These are phyloP conservation scores for Pseudoatta argentina DNA, from an alignment of 1,140 invertebrate genomes.

Conservation along the genomic window DNA sequence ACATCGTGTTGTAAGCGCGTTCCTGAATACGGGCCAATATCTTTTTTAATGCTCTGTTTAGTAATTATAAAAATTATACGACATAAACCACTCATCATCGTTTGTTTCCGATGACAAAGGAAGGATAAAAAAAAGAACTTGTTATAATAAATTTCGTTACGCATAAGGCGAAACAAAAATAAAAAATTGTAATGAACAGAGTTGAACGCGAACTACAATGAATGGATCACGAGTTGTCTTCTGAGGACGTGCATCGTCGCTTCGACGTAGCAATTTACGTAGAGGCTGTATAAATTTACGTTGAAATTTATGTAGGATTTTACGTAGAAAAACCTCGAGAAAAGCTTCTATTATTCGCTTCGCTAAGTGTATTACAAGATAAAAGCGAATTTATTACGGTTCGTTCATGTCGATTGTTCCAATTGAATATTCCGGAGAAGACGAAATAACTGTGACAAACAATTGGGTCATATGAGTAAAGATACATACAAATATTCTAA, in stretches of 20 bases:
- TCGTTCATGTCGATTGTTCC: not conserved
- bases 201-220: not conserved
- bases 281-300: not conserved
- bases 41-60: not conserved
- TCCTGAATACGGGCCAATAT: not conserved
- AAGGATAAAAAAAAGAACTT: not conserved
- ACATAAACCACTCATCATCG: not conserved
- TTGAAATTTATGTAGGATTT: slow-evolving; percentile 20
- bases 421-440: not conserved
- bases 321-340: slow-evolving; percentile 22
- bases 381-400: slow-evolving; percentile 20
- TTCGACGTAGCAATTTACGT: not conserved
- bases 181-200: slow-evolving; percentile 31
- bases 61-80: not conserved
- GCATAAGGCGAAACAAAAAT: not conserved
- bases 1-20: no score
- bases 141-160: not conserved
- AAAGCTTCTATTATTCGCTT: slow-evolving; percentile 14
- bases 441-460: not conserved
- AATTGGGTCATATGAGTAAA: slow-evolving; percentile 19
- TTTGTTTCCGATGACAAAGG: not conserved
- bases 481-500: not conserved
- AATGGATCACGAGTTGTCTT: slow-evolving; percentile 6
- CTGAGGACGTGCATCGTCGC: not conserved
- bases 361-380: not conserved